Conservation (phyloP, 2,888 invertebrate genomes). For the Mythimna impura region DNA sequence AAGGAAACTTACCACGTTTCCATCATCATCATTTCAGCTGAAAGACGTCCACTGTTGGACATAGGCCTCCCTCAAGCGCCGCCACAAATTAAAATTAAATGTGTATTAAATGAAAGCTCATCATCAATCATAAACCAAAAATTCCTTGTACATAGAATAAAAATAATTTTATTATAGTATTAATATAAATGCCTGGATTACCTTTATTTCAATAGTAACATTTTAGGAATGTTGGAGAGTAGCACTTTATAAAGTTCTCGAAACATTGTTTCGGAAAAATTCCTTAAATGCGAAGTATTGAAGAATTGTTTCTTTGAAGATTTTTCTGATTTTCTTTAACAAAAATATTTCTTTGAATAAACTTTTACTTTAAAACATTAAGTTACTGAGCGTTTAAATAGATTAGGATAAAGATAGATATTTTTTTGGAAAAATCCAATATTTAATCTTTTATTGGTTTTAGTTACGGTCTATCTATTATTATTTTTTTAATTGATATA, state of each 20-base stretch:
- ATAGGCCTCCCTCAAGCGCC: too few species aligned
- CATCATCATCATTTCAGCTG: too few species aligned
- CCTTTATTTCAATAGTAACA: slow-evolving; percentile 2
- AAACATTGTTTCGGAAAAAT: slow-evolving; percentile 41
- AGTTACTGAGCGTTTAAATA: not conserved
- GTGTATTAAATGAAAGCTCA: too few species aligned
- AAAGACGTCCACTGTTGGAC: too few species aligned
- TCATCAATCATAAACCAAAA: too few species aligned
- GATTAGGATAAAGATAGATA: not conserved
- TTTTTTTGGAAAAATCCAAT: not conserved
- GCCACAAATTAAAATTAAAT: too few species aligned
- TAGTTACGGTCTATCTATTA: not conserved
- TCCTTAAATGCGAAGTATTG: slow-evolving; percentile 10
- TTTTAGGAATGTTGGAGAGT: slow-evolving; percentile 9
- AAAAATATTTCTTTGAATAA: slow-evolving; percentile 16
- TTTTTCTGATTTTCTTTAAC: not conserved
- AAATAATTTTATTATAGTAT: too few species aligned
- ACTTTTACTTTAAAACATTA: slow-evolving; percentile 2
- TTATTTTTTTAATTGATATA: too few species aligned
- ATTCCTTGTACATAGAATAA: too few species aligned
- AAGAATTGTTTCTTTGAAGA: slow-evolving; percentile 29
- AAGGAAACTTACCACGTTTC: too few species aligned
- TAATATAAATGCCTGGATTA: not conserved
- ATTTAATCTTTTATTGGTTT: not conserved
- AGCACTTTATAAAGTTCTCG: slow-evolving; percentile 26